Evolutionary conservation across 2,888 invertebrate species (phyloP).

Genomic region (Drosophila mimetica): DNA sequence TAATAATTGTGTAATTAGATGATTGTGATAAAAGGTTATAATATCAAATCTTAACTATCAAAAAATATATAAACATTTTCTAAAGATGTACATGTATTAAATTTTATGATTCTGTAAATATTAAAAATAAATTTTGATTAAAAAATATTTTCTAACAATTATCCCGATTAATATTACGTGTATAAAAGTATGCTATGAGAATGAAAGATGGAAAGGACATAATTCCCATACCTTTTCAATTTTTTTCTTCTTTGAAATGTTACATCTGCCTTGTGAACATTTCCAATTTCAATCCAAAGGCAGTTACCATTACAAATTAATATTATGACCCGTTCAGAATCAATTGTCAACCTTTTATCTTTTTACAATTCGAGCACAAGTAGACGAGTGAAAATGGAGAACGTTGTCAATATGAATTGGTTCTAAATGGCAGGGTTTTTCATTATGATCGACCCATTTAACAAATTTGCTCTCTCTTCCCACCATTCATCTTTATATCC

Average conservation of each 20-base stretch:
- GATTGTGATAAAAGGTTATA: too few species aligned
- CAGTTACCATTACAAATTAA: slow-evolving; percentile 58
- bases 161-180: too few species aligned
- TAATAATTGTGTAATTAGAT: too few species aligned
- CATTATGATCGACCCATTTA: slow-evolving; percentile 74
- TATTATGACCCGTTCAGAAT: slow-evolving; percentile 61
- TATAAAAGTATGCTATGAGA: too few species aligned
- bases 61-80: too few species aligned
- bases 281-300: background rate
- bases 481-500: slow-evolving; percentile 9
- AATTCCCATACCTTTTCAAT: background rate
- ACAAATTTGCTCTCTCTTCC: slow-evolving; percentile 64
- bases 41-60: too few species aligned
- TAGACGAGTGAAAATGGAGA: slow-evolving; percentile 15
- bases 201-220: too few species aligned
- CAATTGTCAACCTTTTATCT: slow-evolving; percentile 33
- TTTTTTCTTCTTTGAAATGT: background rate
- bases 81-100: too few species aligned
- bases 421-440: slow-evolving; percentile 67
- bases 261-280: slow-evolving; percentile 53
- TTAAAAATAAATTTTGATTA: too few species aligned
- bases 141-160: too few species aligned
- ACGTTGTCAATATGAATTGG: slow-evolving; percentile 62
- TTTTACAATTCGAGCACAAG: slow-evolving; percentile 15
- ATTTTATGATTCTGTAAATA: too few species aligned